Evolutionary conservation across 2,113 vertebrate species (phyloP), one percentile per base, ranked within the genome.

Genomic region (Phalacrocorax aristotelis): DNA sequence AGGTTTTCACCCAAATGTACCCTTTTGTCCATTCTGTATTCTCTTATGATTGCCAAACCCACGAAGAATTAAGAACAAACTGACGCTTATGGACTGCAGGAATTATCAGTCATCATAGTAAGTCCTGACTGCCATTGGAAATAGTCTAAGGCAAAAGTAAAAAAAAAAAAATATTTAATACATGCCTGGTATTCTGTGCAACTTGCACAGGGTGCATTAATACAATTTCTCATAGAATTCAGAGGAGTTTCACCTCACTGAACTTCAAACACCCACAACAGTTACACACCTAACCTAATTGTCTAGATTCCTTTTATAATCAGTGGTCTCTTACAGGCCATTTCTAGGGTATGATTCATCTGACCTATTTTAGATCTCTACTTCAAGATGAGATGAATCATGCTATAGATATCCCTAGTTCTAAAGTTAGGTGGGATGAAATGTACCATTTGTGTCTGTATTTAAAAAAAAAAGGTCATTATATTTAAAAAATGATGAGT

Each of bases 341-440:
- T 94, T 96, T 95, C 85, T 90, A 79, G 82, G 40, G 66, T 90
- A 72, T 97, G 96, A 97, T 85, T 96, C 96, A 96, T 93, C 84
- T 80, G 90, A 86, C 87, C 95, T 96, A 90, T 86, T 96, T 96
- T 88, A 96, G 92, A 55, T 74, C 36, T 88, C 75, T 88, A 30
- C 70, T 90, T 94, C 85, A 92, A 68, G 46, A 70, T 54, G 82
- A 88, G 34, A 96, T 95, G 87, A 96, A 96, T 96, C 79, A 90
- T 70, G 82, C 90, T 91, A 96, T 79, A 94, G 78, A 96, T 96
- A 96, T 64, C 85, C 15, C 58, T 62, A 58, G 79, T 74, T 93
- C 96, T 94, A 93, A 96, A 97, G 93, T 93, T 95, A 96, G 93
- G 93, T 92, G 49, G 90, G 78, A 96, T 74, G 78, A 94, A 90